Base-by-base conservation (phyloP, 2,113 vertebrate species). In the Coreoperca whiteheadi region DNA sequence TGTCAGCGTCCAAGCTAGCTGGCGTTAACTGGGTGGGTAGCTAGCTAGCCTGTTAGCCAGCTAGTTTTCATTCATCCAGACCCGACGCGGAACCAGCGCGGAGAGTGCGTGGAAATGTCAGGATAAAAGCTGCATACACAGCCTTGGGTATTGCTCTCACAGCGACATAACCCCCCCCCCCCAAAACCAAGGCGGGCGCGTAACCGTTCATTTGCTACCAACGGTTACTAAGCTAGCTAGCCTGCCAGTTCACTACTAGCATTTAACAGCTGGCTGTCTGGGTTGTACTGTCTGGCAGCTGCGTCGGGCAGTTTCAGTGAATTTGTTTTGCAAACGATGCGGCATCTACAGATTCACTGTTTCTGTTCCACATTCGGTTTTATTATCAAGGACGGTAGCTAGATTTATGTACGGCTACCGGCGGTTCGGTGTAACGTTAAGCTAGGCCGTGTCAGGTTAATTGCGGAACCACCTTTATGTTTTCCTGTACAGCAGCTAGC, bases 61-160 rank as follows among this genome's bases (percentile, higher is more conserved):
- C 89, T 85, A 73, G 74, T 87, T 81, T 89, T 91, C 92, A 94
- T 92, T 93, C 91, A 93, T 92, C 77, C 90, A 71, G 41, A 81
- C 48, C 9, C 34, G 66, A 73, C 60, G 25, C 53, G 65, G 53
- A 83, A 90, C 83, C n/a, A 1, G 43, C 71, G 4, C 28, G 1
- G 15, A 30, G 7, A 7, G 2, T 25, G 9, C 16, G 28, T 41
- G 46, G 21, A 6, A 9, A 30, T 23, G 57, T 10, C 10, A 1
- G 4, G 11, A 3, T 18, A 53, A 16, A 34, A 48, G 12, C 23
- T 28, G 4, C 59, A 64, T 11, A 30, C 32, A 15, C 37, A 6
- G 4, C 21, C 12, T 0, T 20, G 12, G 0, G 0, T 48, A 0
- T 23, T 4, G 10, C 72, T 28, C 12, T 21, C 32, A 66, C 4